Percentiles rank a stretch among this genome's conserved stretches.
These are phyloP conservation scores for Leuciscus idus DNA, from an alignment of 2,113 vertebrate genomes.

Conservation along the genomic window DNA sequence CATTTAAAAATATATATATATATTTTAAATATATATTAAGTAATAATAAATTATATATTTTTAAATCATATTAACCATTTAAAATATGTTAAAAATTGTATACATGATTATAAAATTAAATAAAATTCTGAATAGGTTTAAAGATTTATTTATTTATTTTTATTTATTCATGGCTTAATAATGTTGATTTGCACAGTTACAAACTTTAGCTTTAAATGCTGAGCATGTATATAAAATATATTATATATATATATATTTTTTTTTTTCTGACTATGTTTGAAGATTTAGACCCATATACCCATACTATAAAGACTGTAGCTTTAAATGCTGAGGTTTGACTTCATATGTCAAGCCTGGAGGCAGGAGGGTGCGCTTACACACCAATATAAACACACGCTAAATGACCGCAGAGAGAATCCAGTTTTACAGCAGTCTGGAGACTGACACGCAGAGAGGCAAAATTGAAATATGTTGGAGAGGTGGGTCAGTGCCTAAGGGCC, in stretches of 20 bases:
- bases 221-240: background rate
- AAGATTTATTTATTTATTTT: background rate
- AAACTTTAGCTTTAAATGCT: background rate
- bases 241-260: no score
- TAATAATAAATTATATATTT: no score
- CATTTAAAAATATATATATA: no score
- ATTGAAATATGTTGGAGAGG: conserved; percentile 56
- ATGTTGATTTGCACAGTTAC: background rate
- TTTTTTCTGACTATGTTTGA: no score
- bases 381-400: conserved; percentile 33
- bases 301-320: background rate
- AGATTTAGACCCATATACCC: background rate
- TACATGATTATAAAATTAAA: background rate
- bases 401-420: conserved; percentile 16
- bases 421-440: conserved; percentile 34
- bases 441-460: conserved; percentile 55
- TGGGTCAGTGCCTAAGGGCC: conserved; percentile 54
- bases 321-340: conserved; percentile 17
- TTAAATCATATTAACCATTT: no score
- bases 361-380: conserved; percentile 24
- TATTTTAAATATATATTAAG: no score
- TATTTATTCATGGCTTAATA: background rate
- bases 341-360: background rate
- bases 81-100: background rate
- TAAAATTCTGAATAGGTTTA: background rate